Conservation (phyloP, 37 sponge, comb jelly and placozoan genomes). For the Haliclona indistincta region DNA sequence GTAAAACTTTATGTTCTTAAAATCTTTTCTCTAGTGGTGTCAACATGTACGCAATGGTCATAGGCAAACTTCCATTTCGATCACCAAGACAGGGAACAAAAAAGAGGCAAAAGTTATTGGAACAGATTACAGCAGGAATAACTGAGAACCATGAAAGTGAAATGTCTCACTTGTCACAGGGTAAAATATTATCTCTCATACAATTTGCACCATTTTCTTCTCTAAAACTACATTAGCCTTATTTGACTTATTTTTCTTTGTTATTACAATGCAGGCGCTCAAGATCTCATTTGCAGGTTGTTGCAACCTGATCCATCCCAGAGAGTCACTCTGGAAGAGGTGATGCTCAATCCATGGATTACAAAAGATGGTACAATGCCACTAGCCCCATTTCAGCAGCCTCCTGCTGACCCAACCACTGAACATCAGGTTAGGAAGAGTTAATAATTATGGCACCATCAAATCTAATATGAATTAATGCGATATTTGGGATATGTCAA, state of each 20-base stretch:
- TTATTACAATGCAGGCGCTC: neutral
- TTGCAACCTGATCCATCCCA: slow-evolving; percentile 82
- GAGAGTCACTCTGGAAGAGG: slow-evolving; percentile 64
- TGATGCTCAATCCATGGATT: slow-evolving; percentile 93
- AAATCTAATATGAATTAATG: neutral
- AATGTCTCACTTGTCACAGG: slow-evolving; percentile 70
- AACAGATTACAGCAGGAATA: slow-evolving; percentile 89
- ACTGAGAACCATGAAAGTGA: slow-evolving; percentile 80
- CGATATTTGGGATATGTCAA: neutral
- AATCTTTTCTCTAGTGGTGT: slow-evolving; percentile 74
- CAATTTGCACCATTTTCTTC: too few species aligned
- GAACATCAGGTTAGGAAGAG: slow-evolving; percentile 54
- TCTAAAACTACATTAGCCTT: too few species aligned
- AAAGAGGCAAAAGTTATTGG: slow-evolving; percentile 83
- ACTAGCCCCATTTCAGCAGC: slow-evolving; percentile 76
- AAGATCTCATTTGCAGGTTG: slow-evolving; percentile 41
- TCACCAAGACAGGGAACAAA: slow-evolving; percentile 89
- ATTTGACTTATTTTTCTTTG: too few species aligned
- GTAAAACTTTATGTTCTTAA: neutral
- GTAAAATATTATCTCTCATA: too few species aligned
- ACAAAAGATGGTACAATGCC: slow-evolving; percentile 87
- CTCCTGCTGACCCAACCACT: slow-evolving; percentile 52
- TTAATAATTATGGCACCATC: neutral
- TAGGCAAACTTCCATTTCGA: slow-evolving; percentile 93
- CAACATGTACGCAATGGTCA: slow-evolving; percentile 98